Conservation (phyloP, 2,888 invertebrate species). For the Microctonus aethiopoides region DNA sequence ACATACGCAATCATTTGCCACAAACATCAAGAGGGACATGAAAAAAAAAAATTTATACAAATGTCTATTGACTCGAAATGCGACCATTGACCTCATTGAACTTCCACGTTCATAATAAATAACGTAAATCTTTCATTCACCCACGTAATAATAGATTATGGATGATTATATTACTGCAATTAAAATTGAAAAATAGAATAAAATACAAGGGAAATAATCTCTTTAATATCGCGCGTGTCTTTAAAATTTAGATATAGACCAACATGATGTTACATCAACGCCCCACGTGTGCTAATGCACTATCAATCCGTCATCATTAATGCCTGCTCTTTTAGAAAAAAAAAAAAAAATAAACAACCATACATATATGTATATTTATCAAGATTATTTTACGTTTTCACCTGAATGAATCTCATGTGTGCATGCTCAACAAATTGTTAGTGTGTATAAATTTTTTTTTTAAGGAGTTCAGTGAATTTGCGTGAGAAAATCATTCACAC, state of each 20-base stretch:
- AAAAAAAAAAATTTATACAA: not conserved
- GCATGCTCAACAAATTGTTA: slow-evolving; percentile 22
- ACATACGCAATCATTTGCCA: not conserved
- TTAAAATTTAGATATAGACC: not conserved
- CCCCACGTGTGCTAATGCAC: slow-evolving; percentile 9
- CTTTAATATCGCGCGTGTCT: not conserved
- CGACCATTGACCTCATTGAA: not conserved
- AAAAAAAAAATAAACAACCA: too few relatives aligned
- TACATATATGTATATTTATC: too few relatives aligned
- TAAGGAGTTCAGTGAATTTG: not conserved
- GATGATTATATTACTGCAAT: not conserved
- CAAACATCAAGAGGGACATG: not conserved
- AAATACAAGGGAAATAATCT: not conserved
- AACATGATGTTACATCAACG: not conserved
- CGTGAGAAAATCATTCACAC: not conserved
- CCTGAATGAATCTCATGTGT: slow-evolving; percentile 8
- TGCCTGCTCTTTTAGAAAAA: slow-evolving; percentile 24
- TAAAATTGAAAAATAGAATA: too few relatives aligned
- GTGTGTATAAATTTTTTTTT: not conserved
- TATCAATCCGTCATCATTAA: slow-evolving; percentile 34
- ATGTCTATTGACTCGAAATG: not conserved
- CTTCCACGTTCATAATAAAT: not conserved
- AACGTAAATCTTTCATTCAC: not conserved
- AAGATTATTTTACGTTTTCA: slow-evolving; percentile 23
- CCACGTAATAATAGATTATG: not conserved